Percentiles rank a stretch among this genome's conserved stretches.
phyloP scores from a whole-genome alignment of 2,797 vertebrate species.

The Selene dorsalis region DNA sequence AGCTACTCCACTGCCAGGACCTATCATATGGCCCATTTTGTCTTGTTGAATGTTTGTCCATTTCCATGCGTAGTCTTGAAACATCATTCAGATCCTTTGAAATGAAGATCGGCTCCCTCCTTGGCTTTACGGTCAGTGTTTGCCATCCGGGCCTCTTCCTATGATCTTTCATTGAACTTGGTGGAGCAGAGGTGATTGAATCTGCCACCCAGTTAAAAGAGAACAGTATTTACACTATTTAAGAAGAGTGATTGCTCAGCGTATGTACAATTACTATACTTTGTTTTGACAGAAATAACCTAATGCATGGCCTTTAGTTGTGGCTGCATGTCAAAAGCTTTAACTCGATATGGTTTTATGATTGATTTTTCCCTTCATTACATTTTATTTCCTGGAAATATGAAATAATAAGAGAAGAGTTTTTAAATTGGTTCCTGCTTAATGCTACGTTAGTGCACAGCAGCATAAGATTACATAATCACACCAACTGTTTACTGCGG shows the following conservation, averaged over 20 bases:
- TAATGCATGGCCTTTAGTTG: neutral
- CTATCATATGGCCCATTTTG: constrained; percentile 55
- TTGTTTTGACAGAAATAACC: constrained; percentile 13
- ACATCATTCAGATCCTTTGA: constrained; percentile 33
- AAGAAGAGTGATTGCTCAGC: constrained; percentile 7
- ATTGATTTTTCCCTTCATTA: neutral
- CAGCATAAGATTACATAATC: neutral
- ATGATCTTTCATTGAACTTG: constrained; percentile 3
- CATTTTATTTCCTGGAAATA: neutral
- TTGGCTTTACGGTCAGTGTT: constrained; percentile 17
- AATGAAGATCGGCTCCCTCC: constrained; percentile 25
- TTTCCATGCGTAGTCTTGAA: constrained; percentile 42
- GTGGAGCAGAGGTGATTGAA: neutral
- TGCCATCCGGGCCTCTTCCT: constrained; percentile 47
- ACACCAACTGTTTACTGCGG: neutral
- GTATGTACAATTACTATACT: constrained; percentile 13
- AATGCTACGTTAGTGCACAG: neutral
- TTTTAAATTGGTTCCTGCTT: constrained; percentile 5
- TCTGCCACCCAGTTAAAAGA: constrained; percentile 5
- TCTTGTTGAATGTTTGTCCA: constrained; percentile 48
- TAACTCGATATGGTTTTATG: neutral
- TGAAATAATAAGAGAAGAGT: neutral
- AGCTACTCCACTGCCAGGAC: neutral
- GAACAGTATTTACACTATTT: constrained; percentile 3
- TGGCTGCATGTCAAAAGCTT: constrained; percentile 29